Evolutionary conservation across 2,888 invertebrate genomes (phyloP).

Genomic region (Melanostoma mellinum): DNA sequence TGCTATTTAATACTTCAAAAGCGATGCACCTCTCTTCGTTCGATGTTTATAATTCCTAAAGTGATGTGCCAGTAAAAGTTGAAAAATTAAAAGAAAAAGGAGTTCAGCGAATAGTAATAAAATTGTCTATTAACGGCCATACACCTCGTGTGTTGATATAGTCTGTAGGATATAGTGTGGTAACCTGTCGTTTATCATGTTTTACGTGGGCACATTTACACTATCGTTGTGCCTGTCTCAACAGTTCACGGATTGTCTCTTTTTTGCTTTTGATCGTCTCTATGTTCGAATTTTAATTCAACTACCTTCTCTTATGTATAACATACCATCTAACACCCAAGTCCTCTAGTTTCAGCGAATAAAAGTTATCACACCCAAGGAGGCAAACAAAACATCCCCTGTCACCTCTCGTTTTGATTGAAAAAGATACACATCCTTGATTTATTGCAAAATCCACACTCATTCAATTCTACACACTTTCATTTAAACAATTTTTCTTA

Average conservation of each 20-base stretch:
- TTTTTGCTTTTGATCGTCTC: slow-evolving; percentile 18
- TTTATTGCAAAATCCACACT: slow-evolving; percentile 46
- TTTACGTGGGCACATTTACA: slow-evolving; percentile 74
- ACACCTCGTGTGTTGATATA: slow-evolving; percentile 14
- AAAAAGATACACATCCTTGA: slow-evolving; percentile 44
- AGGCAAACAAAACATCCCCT: slow-evolving; percentile 12
- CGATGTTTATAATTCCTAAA: slow-evolving; percentile 13
- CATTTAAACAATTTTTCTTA: slow-evolving; percentile 35
- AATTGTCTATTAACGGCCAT: slow-evolving; percentile 64
- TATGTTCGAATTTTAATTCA: not conserved
- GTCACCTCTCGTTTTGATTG: slow-evolving; percentile 11
- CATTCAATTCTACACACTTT: slow-evolving; percentile 44
- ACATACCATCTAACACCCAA: slow-evolving; percentile 15
- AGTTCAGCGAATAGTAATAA: slow-evolving; percentile 66
- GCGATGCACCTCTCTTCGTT: slow-evolving; percentile 27
- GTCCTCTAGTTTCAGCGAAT: slow-evolving; percentile 6
- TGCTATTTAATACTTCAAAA: slow-evolving; percentile 64
- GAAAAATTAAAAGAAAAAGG: slow-evolving; percentile 38
- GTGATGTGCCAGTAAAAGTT: slow-evolving; percentile 27
- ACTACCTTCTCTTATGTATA: slow-evolving; percentile 9
- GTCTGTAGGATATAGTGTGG: slow-evolving; percentile 58
- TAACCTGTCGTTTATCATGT: slow-evolving; percentile 74
- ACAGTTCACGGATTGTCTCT: slow-evolving; percentile 52
- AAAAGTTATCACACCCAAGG: not conserved
- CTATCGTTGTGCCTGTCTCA: slow-evolving; percentile 64